Percentiles rank a stretch among this genome's conserved stretches.
Evolutionary conservation across 2,888 invertebrate species (phyloP).

Genomic region (Sylvicola cinctus): DNA sequence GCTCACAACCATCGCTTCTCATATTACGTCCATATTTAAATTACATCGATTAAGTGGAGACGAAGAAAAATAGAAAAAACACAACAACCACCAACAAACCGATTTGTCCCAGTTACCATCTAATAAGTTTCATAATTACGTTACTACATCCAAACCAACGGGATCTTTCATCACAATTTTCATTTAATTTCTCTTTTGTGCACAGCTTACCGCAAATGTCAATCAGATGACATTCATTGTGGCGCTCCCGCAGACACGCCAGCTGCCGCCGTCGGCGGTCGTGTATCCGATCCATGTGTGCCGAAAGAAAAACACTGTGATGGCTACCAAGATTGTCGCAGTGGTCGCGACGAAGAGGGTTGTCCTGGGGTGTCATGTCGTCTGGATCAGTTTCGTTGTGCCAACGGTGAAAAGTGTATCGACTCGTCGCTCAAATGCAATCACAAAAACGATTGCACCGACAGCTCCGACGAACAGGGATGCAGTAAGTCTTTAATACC

Average conservation of each 20-base stretch:
- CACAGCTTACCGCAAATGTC: slow-evolving; percentile 71
- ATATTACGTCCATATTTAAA: no score
- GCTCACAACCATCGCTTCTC: no score
- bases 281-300: slow-evolving; percentile 55
- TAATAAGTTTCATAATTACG: no score
- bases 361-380: slow-evolving; percentile 52
- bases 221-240: slow-evolving; percentile 73
- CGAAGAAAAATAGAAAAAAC: no score
- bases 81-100: no score
- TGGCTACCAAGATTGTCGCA: slow-evolving; percentile 73
- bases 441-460: slow-evolving; percentile 77
- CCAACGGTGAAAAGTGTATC: slow-evolving; percentile 59
- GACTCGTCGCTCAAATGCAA: slow-evolving; percentile 62
- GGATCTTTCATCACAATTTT: no score
- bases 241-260: slow-evolving; percentile 37
- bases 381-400: slow-evolving; percentile 71
- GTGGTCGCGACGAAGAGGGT: slow-evolving; percentile 58
- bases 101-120: no score
- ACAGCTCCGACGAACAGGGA: slow-evolving; percentile 73
- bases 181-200: no score
- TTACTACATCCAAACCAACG: no score
- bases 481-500: slow-evolving; percentile 49
- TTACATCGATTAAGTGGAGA: no score
- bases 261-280: slow-evolving; percentile 28
- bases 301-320: slow-evolving; percentile 79